These are phyloP conservation scores for Eupithecia exiguata DNA, from an alignment of 2,888 invertebrate species.

Conservation along the genomic window DNA sequence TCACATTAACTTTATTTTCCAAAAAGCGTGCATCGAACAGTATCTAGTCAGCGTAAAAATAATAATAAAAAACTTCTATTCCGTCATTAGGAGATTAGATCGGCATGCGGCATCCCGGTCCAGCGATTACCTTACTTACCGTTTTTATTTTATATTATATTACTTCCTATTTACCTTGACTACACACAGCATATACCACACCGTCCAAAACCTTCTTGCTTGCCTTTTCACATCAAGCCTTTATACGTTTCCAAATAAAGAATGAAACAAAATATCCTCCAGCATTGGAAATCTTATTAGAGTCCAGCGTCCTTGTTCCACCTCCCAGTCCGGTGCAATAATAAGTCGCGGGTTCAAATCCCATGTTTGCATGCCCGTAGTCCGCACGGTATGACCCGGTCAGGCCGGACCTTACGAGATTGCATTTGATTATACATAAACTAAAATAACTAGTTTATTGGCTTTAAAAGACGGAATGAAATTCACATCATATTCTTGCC, in stretches of 20 bases:
- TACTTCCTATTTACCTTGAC: too few species aligned
- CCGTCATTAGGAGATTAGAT: too few species aligned
- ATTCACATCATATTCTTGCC: too few species aligned
- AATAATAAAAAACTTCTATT: too few species aligned
- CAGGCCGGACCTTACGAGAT: neutral
- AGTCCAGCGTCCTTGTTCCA: neutral
- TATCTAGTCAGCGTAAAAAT: too few species aligned
- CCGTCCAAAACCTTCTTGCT: too few species aligned
- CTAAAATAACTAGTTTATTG: neutral
- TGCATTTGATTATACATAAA: neutral
- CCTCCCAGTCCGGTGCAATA: neutral
- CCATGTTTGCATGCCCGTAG: neutral
- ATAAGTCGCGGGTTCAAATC: constrained; percentile 1
- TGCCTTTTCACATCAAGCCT: too few species aligned
- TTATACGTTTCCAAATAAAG: neutral
- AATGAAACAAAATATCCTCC: neutral
- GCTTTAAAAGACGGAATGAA: neutral
- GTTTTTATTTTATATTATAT: too few species aligned
- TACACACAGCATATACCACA: too few species aligned
- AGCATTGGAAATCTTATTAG: neutral
- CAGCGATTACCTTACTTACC: neutral
- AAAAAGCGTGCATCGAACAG: too few species aligned
- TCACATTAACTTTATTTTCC: too few species aligned
- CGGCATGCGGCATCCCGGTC: neutral
- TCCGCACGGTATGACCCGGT: neutral